Evolutionary conservation across 1,140 invertebrate species (phyloP), one percentile per base, ranked within the genome.

Genomic region (Aradophagus sp.): DNA sequence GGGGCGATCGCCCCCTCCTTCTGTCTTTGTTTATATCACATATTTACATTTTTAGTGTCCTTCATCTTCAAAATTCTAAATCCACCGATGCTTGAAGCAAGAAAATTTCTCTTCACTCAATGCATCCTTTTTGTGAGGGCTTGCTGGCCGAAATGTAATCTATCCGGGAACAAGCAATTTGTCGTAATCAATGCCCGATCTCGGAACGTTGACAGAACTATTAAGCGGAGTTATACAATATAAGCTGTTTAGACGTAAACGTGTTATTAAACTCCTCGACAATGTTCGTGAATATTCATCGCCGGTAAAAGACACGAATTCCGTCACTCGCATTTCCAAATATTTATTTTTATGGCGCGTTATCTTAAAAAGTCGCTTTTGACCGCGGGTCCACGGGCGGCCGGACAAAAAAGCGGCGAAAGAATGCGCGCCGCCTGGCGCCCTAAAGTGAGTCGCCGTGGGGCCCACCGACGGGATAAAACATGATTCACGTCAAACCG

Each of bases 271-370:
- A 56, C 48, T 52, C 41, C 20, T 39, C 48, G 39, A 68, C 65
- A 68, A 32, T 15, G 27, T 32, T 47, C 41, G 32, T 68, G 65
- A 68, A 68, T 68, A 68, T 67, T 67, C 63, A 67, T 67, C 39
- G 45, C 31, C 23, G 58, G 52, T 58, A 38, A 42, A 53, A 58
- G 63, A 67, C 63, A 67, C 47, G 63, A 59, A 61, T 68, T 63
- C 45, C 58, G 52, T 70, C 58, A 70, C 66, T 62, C 58, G 52
- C 7, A 52, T 70, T 70, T 62, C 66, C 52, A 62, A 70, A 70
- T 70, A 70, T 63, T 62, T 56, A 62, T 70, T 70, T 70, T 58
- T 59, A 69, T 38, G 47, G 44, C 36, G 32, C 44, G 42, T 70
- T 70, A 70, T 70, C 66, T 70, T 62, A n/a, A n/a, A 59, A 70